Evolutionary conservation across 2,113 vertebrate genomes (phyloP).

Genomic region (Cebidichthys violaceus): DNA sequence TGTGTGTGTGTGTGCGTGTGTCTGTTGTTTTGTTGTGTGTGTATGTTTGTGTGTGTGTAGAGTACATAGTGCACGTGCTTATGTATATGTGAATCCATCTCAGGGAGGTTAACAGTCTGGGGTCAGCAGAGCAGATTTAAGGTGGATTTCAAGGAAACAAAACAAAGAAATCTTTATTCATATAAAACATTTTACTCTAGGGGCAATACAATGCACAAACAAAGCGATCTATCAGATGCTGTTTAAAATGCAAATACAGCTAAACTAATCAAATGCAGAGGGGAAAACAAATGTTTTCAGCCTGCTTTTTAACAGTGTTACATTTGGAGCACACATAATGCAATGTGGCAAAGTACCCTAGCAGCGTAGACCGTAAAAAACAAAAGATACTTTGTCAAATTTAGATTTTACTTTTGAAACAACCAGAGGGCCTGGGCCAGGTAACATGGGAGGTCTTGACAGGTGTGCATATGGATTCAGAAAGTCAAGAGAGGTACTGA

Average conservation of each 20-base stretch:
- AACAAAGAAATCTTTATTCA: constrained; percentile 27
- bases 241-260: constrained; percentile 24
- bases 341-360: constrained; percentile 9
- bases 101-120: constrained; percentile 1
- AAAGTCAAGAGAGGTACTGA: background rate
- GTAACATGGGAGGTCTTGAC: background rate
- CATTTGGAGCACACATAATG: background rate
- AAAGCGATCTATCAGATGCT: constrained; percentile 5
- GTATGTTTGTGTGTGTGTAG: constrained; percentile 29
- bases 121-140: constrained; percentile 40
- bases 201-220: constrained; percentile 1
- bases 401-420: background rate
- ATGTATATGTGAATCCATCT: constrained; percentile 4
- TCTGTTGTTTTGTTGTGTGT: constrained; percentile 37
- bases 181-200: constrained; percentile 7
- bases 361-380: background rate
- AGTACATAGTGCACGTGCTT: background rate
- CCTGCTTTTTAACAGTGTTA: background rate
- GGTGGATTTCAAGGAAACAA: constrained; percentile 33
- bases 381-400: background rate
- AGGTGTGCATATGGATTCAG: background rate
- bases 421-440: background rate
- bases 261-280: constrained; percentile 1
- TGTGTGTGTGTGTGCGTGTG: constrained; percentile 6
- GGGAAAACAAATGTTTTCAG: constrained; percentile 31